Base-by-base conservation (phyloP, 2,113 vertebrate genomes). In the Crypturellus undulatus region DNA sequence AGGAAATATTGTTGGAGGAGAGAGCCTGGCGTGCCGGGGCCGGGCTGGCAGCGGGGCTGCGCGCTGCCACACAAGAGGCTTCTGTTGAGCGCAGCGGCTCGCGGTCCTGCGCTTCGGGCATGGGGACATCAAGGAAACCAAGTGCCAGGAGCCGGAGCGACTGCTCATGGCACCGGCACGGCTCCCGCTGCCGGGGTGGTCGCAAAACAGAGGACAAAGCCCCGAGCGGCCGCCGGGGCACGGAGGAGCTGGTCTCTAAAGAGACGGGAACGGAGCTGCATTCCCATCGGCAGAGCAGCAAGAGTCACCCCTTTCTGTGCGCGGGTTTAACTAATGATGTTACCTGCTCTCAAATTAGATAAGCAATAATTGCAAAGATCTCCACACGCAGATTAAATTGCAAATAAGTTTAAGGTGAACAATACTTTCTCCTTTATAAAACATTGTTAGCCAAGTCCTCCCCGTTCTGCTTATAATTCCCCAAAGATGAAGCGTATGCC, bases 1-100 rank as follows among this genome's bases (percentile, higher is more conserved):
- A 95, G 84, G 92, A 79, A 93, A 96, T 82, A 96, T 96, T 97
- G 96, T 97, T 76, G 52, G 92, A 72, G 77, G 49, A 93, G 89
- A 90, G 78, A 80, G 79, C 9, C 10, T 18, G 82, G 81, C 91
- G n/a, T 8, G 79, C 79, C 72, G 28, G 28, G 64, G 70, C 84
- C 42, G 4, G 17, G 72, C 80, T 20, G 30, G 86, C 89, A 70
- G 89, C 85, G 79, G 68, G 1, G 49, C 84, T 0, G 36, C 42
- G 76, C 78, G 11, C 75, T 26, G 84, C 86, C 36, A 18, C 1
- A 97, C 96, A 97, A 96, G 93, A 64, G 73, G 84, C 90, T 60
- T 79, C 92, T 97, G 95, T 97, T 96, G 69, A 26, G 43, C 68
- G 34, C 72, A 20, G 42, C 88, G 59, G 59, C 65, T 18, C 25